Base-by-base conservation (phyloP, 1,140 invertebrate genomes). In the Gonatopus flavifemur region DNA sequence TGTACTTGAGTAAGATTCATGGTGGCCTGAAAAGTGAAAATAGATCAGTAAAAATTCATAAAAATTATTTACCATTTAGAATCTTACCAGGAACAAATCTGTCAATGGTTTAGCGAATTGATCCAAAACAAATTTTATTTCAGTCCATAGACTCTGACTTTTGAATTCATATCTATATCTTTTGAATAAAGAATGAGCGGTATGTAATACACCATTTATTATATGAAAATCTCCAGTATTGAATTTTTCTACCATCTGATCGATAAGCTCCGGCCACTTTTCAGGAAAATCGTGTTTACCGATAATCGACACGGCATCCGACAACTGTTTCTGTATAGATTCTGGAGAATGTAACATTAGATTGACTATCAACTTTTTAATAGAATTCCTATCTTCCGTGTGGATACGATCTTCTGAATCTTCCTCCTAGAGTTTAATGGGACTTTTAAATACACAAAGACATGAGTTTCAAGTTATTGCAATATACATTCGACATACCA, bases 121-220 rank as follows among this genome's bases (percentile, higher is more conserved):
- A 28, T 95, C 92, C 33, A 98, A 74, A 1, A 98, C 96, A 82
- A 93, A 93, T 79, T 97, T 97, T 40, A 99, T 98, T 80, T 98
- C 96, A 43, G 85, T 85, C 96, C 96, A 99, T 0, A 99, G 79
- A 52, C 85, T 81, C 69, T 98, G 87, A 5, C 94, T 96, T 79
- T 98, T 96, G 65, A 96, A 96, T 77, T 98, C 95, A 72, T 90
- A 93, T 40, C 94, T 83, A 78, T 98, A 99, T 66, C 93, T 85
- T 76, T 96, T 94, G 76, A 98, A 98, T 7, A 99, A 79, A 0
- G 95, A 98, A 79, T 98, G 94, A 0, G 92, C 94, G 1, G 96
- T 98, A 58, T 93, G 85, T 3, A 99, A 79, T 0, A 98, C 88
- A 8, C 96, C 95, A 80, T 98, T 97, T 32, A 98, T 98, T 0